Conservation (phyloP, 1,140 invertebrate genomes). For the Sarcophaga peregrina region DNA sequence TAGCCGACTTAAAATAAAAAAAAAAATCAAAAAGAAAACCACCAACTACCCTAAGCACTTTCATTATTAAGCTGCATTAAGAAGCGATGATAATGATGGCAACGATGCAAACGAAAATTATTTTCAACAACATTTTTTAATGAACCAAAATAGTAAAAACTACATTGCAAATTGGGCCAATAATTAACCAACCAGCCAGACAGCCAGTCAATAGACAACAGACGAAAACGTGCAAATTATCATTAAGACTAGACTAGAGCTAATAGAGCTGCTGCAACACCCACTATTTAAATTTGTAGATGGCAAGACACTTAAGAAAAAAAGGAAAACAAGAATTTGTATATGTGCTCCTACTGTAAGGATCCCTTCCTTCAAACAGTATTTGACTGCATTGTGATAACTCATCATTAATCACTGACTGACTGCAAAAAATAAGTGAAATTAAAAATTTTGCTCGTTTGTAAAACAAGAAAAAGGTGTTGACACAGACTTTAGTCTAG, state of each 20-base stretch:
- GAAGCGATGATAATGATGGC: too few relatives aligned
- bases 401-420: neutral
- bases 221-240: neutral
- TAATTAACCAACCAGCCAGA: neutral
- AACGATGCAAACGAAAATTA: too few relatives aligned
- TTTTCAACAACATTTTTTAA: too few relatives aligned
- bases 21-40: too few relatives aligned
- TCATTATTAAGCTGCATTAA: too few relatives aligned
- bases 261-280: neutral
- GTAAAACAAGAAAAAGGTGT: neutral
- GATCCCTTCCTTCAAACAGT: neutral
- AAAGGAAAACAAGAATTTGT: neutral
- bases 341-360: neutral
- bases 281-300: neutral
- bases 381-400: neutral
- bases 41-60: too few relatives aligned
- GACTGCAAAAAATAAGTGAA: neutral
- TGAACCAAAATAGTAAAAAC: neutral
- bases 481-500: neutral
- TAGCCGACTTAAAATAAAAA: too few relatives aligned
- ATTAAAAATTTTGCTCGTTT: neutral
- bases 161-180: constrained; percentile 14
- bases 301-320: neutral
- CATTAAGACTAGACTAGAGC: neutral
- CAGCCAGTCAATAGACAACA: neutral